Percentiles rank a stretch among this genome's conserved stretches.
phyloP scores from a whole-genome alignment of 2,113 vertebrate genomes.

The Gavia stellata region DNA sequence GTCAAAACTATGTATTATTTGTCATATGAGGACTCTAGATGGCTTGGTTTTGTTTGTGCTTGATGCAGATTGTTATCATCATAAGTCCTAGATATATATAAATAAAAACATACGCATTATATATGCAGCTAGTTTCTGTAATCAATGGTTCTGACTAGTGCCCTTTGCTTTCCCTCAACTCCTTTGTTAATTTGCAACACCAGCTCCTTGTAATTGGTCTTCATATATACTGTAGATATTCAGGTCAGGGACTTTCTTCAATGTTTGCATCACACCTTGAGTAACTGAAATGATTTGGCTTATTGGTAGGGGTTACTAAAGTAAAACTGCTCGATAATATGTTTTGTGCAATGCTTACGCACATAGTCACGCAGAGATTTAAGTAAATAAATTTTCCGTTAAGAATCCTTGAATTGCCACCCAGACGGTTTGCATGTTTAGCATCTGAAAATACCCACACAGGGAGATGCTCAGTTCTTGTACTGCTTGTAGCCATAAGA shows the following conservation, averaged over 20 bases:
- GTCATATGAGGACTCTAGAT: not conserved
- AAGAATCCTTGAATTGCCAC: not conserved
- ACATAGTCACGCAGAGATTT: not conserved
- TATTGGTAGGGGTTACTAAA: not conserved
- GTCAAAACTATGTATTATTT: not conserved
- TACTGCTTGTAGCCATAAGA: not conserved
- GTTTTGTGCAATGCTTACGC: not conserved
- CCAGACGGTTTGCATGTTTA: not conserved
- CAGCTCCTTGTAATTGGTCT: not conserved
- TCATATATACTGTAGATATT: not conserved
- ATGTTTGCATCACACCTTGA: not conserved
- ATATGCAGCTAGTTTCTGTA: not conserved
- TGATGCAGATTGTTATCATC: not conserved
- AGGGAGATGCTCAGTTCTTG: not conserved
- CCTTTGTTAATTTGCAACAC: not conserved
- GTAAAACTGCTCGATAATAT: not conserved
- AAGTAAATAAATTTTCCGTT: not conserved
- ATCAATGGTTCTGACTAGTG: not conserved
- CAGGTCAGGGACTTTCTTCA: not conserved
- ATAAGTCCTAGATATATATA: not conserved
- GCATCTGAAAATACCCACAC: not conserved
- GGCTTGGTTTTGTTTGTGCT: not conserved
- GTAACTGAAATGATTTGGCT: not conserved
- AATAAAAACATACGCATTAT: not conserved
- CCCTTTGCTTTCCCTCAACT: not conserved